phyloP scores from a whole-genome alignment of 1,140 invertebrate species.

The Acyrthosiphon pisum region DNA sequence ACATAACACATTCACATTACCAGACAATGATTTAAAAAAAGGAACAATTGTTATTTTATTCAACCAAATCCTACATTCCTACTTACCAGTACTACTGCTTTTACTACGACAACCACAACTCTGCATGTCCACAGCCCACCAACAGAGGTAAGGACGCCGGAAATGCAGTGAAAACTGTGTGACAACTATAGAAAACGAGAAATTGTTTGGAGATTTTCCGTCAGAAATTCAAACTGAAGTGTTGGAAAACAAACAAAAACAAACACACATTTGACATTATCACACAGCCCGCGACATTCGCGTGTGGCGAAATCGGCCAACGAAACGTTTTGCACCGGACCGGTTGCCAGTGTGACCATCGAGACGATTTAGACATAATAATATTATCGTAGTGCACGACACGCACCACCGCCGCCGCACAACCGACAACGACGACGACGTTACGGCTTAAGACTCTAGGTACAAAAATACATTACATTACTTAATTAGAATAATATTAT shows the following conservation, averaged over 20 bases:
- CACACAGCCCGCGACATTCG: neutral
- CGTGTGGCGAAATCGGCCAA: neutral
- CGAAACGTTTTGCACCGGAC: constrained; percentile 19
- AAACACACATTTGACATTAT: neutral
- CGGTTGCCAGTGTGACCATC: constrained; percentile 19
- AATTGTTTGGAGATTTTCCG: neutral
- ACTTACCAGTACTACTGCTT: neutral
- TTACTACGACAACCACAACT: neutral
- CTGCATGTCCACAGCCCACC: neutral
- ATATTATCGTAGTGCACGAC: neutral
- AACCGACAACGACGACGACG: too few species aligned
- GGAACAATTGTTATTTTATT: neutral
- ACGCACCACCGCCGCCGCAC: neutral
- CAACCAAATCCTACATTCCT: neutral
- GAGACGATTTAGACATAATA: neutral
- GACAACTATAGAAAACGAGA: neutral
- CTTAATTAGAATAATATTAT: too few species aligned
- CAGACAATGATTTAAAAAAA: neutral
- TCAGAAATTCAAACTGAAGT: neutral
- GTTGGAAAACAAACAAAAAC: neutral
- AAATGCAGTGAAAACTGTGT: neutral
- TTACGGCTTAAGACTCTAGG: too few species aligned
- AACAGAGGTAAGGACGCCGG: neutral
- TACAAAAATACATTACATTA: too few species aligned
- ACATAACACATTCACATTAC: neutral